Evolutionary conservation across 2,888 invertebrate genomes (phyloP), one percentile per base, ranked within the genome.

Genomic region (Lycia hirtaria): DNA sequence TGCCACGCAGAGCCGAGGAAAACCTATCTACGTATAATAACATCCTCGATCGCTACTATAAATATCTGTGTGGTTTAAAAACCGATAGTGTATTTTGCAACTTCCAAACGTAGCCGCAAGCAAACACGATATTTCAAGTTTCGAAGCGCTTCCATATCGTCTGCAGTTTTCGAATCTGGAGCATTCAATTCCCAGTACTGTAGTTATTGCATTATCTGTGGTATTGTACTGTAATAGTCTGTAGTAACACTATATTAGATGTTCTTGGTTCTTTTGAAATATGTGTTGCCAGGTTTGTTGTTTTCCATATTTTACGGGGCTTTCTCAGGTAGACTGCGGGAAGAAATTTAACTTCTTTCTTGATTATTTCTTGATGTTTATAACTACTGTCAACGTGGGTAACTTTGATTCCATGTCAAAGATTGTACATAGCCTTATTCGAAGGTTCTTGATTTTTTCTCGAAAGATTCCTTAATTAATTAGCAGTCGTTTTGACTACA

Each of bases 121-220:
- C 19, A 24, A 32, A 41, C 30, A 22, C 12, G 15, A 38, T 53
- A 45, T 12, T 41, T 40, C 40, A 47, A 24, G 22, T 9, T 28
- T 15, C 7, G 15, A 4, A 33, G 10, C 26, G 17, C 35, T 35
- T 14, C 32, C 28, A 44, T 32, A 33, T 45, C 32, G 51, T 50
- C 50, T 56, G 40, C 38, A 40, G 40, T 56, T 33, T 40, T 33
- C 28, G n/a, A 30, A 51, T 56, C 50, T 56, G 28, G 56, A 45
- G 32, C 56, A 40, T 47, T 5, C 40, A 26, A 51, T 56, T 56
- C 51, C 33, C 45, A 33, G 51, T 56, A 49, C 19, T 22, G 32
- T 33, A 14, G 22, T 22, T 22, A 15, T 22, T 45, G 45, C 14
- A 22, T 45, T 33, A 45, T 22, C 45, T 33, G 33, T 45, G 45